Conservation (phyloP, 2,113 vertebrate genomes). For the Pachypanchax playfairii region DNA sequence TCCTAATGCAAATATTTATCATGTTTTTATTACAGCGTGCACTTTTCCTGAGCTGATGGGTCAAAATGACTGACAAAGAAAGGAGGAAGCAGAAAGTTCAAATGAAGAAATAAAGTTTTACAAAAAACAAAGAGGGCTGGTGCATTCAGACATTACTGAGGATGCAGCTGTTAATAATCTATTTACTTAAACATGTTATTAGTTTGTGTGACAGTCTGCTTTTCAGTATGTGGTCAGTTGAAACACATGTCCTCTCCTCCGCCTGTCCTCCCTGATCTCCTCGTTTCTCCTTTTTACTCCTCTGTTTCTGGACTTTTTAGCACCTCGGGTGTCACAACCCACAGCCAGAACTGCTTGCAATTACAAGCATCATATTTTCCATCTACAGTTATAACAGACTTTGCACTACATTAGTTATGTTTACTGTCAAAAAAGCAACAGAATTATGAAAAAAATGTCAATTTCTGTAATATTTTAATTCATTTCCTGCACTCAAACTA, state of each 20-base stretch:
- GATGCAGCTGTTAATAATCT: neutral
- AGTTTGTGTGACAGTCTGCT: constrained; percentile 2
- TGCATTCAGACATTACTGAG: neutral
- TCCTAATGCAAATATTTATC: constrained; percentile 11
- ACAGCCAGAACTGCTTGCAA: too few relatives aligned
- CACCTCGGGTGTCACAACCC: constrained; percentile 37
- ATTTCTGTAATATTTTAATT: too few relatives aligned
- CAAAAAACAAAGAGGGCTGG: neutral
- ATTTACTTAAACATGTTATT: neutral
- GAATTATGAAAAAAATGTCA: too few relatives aligned
- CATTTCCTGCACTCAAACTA: neutral
- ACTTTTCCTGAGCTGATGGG: neutral
- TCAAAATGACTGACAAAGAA: constrained; percentile 5
- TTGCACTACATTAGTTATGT: neutral
- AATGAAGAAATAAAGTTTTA: neutral
- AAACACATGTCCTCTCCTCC: constrained; percentile 15
- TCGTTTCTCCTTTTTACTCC: constrained; percentile 5
- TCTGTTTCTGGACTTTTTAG: constrained; percentile 59
- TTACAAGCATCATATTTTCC: neutral
- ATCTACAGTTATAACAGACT: neutral
- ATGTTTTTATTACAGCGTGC: constrained; percentile 14
- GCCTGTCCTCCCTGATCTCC: constrained; percentile 26
- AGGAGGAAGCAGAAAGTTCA: neutral
- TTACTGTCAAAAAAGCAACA: neutral
- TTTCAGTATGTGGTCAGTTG: neutral